These are phyloP conservation scores for Sclerodermus sp. DNA, from an alignment of 2,888 invertebrate genomes.

Conservation along the genomic window DNA sequence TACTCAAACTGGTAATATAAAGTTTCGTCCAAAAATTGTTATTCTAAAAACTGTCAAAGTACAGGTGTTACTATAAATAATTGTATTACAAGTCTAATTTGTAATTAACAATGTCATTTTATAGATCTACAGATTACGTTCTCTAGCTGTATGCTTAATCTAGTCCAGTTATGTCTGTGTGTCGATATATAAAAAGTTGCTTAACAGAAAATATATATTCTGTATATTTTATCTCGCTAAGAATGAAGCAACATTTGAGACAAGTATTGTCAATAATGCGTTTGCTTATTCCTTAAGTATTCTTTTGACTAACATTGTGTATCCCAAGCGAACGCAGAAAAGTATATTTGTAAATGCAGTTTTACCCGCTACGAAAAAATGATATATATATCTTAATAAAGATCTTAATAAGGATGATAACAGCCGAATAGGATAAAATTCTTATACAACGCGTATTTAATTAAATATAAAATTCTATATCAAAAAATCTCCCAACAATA, in stretches of 20 bases:
- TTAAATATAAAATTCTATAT: too few relatives aligned
- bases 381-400: too few relatives aligned
- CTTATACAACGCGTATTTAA: too few relatives aligned
- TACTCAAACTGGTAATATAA: background rate
- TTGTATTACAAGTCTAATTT: background rate
- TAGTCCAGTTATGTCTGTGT: background rate
- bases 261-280: background rate
- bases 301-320: background rate
- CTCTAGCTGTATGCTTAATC: background rate
- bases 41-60: background rate
- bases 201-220: background rate
- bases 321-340: too few relatives aligned
- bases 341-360: too few relatives aligned
- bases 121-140: background rate
- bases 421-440: too few relatives aligned
- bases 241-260: background rate
- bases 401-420: too few relatives aligned
- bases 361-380: too few relatives aligned
- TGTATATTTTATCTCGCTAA: background rate
- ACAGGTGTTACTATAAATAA: background rate
- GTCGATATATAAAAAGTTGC: background rate
- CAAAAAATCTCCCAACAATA: too few relatives aligned
- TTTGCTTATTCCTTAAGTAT: background rate
- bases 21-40: background rate
- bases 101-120: background rate